phyloP scores from a whole-genome alignment of 2,888 invertebrate species.

The Drosophila eohydei region DNA sequence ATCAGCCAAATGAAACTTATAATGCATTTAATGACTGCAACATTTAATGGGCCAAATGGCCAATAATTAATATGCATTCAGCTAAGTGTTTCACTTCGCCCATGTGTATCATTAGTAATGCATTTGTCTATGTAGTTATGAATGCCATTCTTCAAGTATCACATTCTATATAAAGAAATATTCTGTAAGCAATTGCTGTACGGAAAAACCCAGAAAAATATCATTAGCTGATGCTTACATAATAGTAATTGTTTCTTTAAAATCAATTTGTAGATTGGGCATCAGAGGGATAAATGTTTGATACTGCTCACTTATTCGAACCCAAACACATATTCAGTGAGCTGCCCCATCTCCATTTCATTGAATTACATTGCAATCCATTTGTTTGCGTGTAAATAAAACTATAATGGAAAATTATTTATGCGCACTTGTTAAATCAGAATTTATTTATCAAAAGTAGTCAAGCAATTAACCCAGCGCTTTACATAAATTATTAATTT shows the following conservation, averaged over 20 bases:
- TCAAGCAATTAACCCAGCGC: background rate
- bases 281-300: background rate
- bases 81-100: constrained; percentile 14
- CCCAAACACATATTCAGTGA: background rate
- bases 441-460: background rate
- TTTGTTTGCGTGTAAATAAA: background rate
- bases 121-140: background rate
- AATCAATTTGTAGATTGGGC: background rate
- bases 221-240: constrained; percentile 3
- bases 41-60: constrained; percentile 27
- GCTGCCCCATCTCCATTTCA: background rate
- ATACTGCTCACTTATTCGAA: background rate
- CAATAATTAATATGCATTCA: constrained; percentile 31
- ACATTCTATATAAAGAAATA: background rate
- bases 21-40: constrained; percentile 42
- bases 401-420: background rate
- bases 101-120: constrained; percentile 18
- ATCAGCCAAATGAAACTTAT: constrained; percentile 30
- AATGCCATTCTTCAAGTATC: background rate
- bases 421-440: constrained; percentile 12
- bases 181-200: background rate
- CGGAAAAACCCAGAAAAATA: background rate
- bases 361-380: background rate
- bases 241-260: background rate
- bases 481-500: background rate